A percentile compares a stretch with the other conserved stretches of the same genome.
phyloP scores from a whole-genome alignment of 2,888 invertebrate genomes.

The Heteromurus nitidus region DNA sequence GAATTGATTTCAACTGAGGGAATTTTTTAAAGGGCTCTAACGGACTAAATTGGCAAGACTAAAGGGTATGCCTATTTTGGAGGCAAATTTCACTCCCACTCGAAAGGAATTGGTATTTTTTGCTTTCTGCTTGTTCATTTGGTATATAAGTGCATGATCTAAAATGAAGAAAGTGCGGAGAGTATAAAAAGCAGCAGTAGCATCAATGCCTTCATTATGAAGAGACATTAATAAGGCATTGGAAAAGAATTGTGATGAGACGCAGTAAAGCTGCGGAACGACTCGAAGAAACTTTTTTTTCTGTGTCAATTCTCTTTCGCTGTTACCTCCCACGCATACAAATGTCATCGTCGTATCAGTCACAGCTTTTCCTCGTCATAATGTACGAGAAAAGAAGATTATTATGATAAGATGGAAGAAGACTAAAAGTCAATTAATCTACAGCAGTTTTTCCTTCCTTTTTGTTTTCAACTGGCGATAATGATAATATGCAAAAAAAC shows the following conservation, averaged over 20 bases:
- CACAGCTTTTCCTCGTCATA: not conserved
- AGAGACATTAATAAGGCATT: not conserved
- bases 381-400: not conserved
- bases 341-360: constrained; percentile 21
- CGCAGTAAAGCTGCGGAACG: not conserved
- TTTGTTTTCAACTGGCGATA: not conserved
- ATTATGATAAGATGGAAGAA: constrained; percentile 31
- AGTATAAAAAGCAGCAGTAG: not conserved
- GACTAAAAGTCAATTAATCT: constrained; percentile 33
- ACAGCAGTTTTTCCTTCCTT: not conserved
- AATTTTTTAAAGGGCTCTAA: not conserved
- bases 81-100: no score
- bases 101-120: no score
- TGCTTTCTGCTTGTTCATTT: no score
- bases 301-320: constrained; percentile 25
- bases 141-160: not conserved
- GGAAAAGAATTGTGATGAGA: not conserved
- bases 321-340: constrained; percentile 19
- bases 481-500: constrained; percentile 1
- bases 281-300: not conserved
- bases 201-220: constrained; percentile 3
- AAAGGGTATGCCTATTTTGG: no score
- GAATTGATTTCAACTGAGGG: not conserved
- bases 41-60: no score
- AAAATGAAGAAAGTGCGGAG: not conserved